Evolutionary conservation across 2,113 vertebrate genomes (phyloP).

Genomic region (Heterotis niloticus): DNA sequence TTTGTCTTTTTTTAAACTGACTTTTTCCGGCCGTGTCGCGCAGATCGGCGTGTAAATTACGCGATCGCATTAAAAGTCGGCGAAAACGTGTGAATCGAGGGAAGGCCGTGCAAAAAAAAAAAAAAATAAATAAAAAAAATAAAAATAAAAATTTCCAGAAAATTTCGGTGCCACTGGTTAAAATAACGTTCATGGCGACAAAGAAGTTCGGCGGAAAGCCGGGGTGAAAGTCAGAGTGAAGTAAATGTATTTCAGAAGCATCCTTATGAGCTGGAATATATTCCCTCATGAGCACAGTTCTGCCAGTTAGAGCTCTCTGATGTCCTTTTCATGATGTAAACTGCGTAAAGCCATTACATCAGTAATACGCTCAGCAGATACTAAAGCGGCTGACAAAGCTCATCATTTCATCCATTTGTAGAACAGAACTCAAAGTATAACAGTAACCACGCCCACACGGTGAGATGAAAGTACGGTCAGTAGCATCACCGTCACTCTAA

Average conservation of each 20-base stretch:
- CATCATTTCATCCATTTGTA: not conserved
- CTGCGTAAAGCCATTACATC: not conserved
- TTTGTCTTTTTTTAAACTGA: too few species aligned
- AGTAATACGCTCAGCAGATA: not conserved
- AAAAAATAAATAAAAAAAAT: too few species aligned
- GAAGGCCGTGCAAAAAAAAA: too few species aligned
- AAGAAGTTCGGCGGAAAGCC: not conserved
- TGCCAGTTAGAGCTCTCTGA: not conserved
- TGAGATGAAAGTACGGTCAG: too few species aligned
- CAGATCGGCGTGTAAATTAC: too few species aligned
- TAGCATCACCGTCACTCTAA: too few species aligned
- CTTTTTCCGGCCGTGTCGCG: too few species aligned
- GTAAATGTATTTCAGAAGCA: not conserved
- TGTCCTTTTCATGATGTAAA: not conserved
- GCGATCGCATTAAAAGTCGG: too few species aligned
- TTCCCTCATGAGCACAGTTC: not conserved
- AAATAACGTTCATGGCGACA: not conserved
- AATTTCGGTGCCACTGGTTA: not conserved
- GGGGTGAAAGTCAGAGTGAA: not conserved
- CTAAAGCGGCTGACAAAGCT: not conserved
- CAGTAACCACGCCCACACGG: too few species aligned
- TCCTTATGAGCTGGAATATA: not conserved
- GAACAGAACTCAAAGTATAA: too few species aligned
- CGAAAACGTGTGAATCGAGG: too few species aligned
- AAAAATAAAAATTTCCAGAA: too few species aligned